Evolutionary conservation across 1,140 invertebrate species (phyloP).

Genomic region (Panonychus citri): DNA sequence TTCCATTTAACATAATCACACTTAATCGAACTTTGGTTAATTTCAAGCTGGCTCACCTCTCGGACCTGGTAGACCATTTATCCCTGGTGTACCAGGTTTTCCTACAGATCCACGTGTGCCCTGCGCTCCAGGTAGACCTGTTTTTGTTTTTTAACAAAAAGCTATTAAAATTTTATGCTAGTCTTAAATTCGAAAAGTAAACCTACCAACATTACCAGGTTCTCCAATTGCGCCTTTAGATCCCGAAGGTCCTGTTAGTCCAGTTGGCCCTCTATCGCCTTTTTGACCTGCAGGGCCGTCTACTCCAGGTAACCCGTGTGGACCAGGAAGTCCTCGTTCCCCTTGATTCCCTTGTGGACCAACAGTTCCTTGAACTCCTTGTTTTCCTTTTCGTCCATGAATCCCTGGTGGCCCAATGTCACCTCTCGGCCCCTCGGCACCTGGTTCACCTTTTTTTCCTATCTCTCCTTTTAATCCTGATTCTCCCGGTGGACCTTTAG

Average conservation of each 20-base stretch:
- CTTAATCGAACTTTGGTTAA: constrained; percentile 1
- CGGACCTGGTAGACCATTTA: background rate
- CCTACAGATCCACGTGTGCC: background rate
- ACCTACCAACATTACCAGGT: background rate
- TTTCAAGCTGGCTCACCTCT: background rate
- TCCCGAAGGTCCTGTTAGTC: background rate
- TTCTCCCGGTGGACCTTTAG: background rate
- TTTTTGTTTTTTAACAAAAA: too few species aligned
- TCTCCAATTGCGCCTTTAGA: background rate
- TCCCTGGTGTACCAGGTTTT: background rate
- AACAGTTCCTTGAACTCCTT: constrained; percentile 19
- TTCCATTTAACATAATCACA: constrained; percentile 26
- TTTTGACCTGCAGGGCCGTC: background rate
- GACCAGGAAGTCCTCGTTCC: constrained; percentile 5
- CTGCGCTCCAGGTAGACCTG: background rate
- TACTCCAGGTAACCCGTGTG: background rate
- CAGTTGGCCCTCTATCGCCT: background rate
- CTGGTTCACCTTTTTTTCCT: constrained; percentile 5
- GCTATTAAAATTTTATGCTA: too few species aligned
- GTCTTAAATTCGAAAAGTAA: background rate
- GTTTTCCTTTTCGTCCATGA: constrained; percentile 24
- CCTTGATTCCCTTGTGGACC: constrained; percentile 26
- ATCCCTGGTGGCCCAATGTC: constrained; percentile 21
- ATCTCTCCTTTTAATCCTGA: background rate
- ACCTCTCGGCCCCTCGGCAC: constrained; percentile 3